Evolutionary conservation across 2,797 vertebrate genomes (phyloP).

Genomic region (Molossus molossus): DNA sequence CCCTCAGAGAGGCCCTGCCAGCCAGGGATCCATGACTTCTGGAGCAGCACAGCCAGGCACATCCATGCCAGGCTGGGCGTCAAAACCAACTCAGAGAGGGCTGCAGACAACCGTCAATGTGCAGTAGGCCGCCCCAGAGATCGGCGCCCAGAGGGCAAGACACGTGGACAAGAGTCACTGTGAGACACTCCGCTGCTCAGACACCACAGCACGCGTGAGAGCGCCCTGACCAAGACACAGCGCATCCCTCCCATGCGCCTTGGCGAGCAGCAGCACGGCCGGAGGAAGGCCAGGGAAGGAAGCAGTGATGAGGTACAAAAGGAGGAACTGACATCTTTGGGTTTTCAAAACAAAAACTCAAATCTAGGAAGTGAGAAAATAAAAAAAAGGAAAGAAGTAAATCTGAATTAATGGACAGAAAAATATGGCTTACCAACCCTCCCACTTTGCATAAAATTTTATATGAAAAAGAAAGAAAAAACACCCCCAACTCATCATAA

Average conservation of each 20-base stretch:
- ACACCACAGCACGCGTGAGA: background rate
- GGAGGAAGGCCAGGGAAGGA: constrained; percentile 47
- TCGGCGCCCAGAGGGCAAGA: background rate
- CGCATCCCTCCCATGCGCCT: background rate
- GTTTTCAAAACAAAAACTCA: constrained; percentile 80
- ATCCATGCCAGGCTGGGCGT: background rate
- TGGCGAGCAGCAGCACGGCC: constrained; percentile 24
- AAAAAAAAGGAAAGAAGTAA: constrained; percentile 70
- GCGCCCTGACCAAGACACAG: background rate
- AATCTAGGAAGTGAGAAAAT: constrained; percentile 72
- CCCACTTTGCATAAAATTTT: constrained; percentile 87
- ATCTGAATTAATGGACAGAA: constrained; percentile 84
- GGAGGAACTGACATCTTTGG: constrained; percentile 86
- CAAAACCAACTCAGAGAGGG: constrained; percentile 5
- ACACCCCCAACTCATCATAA: constrained; percentile 82
- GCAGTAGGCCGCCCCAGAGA: background rate
- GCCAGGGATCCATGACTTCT: background rate
- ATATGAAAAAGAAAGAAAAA: constrained; percentile 71
- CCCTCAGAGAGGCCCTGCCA: background rate
- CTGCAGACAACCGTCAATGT: background rate
- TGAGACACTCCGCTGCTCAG: background rate
- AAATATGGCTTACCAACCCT: constrained; percentile 89
- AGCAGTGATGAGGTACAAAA: constrained; percentile 78
- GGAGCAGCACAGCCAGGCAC: constrained; percentile 1
- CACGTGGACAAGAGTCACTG: background rate